Conservation (phyloP, 2,797 vertebrate species). For the Intellagama lesueurii region DNA sequence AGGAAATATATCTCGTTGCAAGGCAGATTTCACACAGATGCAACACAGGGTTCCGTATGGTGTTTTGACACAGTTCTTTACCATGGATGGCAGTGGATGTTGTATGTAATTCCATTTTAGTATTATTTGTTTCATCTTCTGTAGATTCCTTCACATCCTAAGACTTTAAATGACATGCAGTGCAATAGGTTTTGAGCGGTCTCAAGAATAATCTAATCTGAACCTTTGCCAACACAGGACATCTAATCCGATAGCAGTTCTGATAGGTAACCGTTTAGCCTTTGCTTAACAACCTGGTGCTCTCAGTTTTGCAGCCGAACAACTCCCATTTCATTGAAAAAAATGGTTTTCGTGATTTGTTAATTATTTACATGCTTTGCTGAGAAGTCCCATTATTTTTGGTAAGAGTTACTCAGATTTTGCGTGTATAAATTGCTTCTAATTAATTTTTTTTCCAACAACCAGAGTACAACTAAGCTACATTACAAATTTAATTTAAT, state of each 20-base stretch:
- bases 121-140: neutral
- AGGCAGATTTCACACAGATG: neutral
- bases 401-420: too few relatives aligned
- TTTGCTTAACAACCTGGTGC: neutral
- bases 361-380: neutral
- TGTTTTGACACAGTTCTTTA: neutral
- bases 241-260: neutral
- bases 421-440: too few relatives aligned
- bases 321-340: neutral
- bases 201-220: neutral
- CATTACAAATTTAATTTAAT: too few relatives aligned
- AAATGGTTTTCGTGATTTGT: too few relatives aligned
- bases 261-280: neutral
- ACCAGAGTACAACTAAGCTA: too few relatives aligned
- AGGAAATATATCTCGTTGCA: neutral
- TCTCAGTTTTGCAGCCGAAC: too few relatives aligned
- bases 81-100: too few relatives aligned
- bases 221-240: neutral
- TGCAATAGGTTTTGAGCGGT: too few relatives aligned
- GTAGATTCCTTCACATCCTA: neutral
- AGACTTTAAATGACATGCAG: neutral
- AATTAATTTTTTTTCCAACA: too few relatives aligned
- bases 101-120: neutral
- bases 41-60: neutral
- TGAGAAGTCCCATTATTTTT: too few relatives aligned